Conservation (phyloP, 30 jellyfish, hydroid and myxozoan species). For the Chironex yamaguchii region DNA sequence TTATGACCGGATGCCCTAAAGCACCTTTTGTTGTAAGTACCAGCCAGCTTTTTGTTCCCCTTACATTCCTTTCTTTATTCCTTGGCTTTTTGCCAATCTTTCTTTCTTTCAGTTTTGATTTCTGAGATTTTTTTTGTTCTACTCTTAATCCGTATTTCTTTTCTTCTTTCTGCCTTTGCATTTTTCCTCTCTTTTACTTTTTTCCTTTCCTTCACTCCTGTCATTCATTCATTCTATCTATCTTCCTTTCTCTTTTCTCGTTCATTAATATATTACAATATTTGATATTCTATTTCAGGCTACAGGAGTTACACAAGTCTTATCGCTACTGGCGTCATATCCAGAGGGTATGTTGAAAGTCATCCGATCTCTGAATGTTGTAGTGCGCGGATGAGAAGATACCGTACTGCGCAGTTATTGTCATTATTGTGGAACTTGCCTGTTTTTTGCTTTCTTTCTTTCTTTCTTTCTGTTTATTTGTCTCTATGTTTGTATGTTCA, state of each 20-base stretch:
- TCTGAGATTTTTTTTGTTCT: background rate
- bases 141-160: background rate
- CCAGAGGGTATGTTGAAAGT: constrained; percentile 87
- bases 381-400: too few relatives aligned
- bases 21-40: constrained; percentile 77
- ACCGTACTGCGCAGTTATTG: too few relatives aligned
- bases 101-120: background rate
- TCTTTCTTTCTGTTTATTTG: too few relatives aligned
- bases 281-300: constrained; percentile 49
- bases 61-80: constrained; percentile 6
- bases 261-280: too few relatives aligned
- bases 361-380: too few relatives aligned
- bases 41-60: too few relatives aligned
- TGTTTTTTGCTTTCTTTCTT: too few relatives aligned
- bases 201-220: too few relatives aligned
- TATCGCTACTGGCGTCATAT: constrained; percentile 61
- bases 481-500: too few relatives aligned
- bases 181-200: background rate
- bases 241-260: too few relatives aligned
- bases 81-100: background rate
- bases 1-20: constrained; percentile 73
- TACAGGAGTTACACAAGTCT: constrained; percentile 47
- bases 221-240: too few relatives aligned
- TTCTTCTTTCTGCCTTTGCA: background rate
- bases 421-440: too few relatives aligned